A percentile compares a stretch with the other conserved stretches of the same genome.
Evolutionary conservation across 2,797 vertebrate genomes (phyloP).

Genomic region (Pipistrellus kuhlii): DNA sequence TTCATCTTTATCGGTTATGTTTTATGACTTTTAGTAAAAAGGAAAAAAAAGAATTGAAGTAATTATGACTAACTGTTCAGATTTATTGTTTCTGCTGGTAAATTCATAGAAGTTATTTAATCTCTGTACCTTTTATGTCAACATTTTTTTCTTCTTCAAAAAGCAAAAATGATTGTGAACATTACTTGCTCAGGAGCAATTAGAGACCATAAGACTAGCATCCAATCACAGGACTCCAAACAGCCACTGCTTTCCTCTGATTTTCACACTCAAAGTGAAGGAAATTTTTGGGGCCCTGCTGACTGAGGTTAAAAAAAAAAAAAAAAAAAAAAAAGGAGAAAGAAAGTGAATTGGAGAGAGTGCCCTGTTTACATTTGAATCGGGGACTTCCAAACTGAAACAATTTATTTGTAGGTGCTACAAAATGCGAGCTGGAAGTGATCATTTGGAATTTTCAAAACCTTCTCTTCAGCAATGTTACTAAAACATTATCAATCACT

Average conservation of each 20-base stretch:
- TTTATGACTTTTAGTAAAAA: constrained; percentile 36
- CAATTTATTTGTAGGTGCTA: constrained; percentile 72
- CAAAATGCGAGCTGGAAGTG: constrained; percentile 70
- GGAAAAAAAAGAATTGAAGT: constrained; percentile 50
- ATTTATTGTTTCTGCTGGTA: background rate
- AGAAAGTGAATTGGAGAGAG: constrained; percentile 46
- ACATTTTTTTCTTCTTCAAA: constrained; percentile 10
- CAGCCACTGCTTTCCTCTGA: background rate
- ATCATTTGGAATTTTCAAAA: constrained; percentile 76
- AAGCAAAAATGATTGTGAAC: background rate
- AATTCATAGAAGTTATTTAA: constrained; percentile 38
- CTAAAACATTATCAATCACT: constrained; percentile 50
- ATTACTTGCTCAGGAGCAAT: background rate
- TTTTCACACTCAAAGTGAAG: constrained; percentile 52
- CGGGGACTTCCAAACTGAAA: constrained; percentile 79
- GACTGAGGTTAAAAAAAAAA: background rate
- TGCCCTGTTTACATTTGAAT: constrained; percentile 73
- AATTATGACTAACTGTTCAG: background rate
- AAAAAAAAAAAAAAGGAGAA: background rate
- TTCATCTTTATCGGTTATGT: background rate
- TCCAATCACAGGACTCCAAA: background rate
- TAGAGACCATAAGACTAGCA: background rate
- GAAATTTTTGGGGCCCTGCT: background rate
- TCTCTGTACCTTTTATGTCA: background rate
- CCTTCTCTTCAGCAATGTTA: constrained; percentile 58